These are phyloP conservation scores for Morus bassanus DNA, from an alignment of 2,797 vertebrate genomes.

Conservation along the genomic window DNA sequence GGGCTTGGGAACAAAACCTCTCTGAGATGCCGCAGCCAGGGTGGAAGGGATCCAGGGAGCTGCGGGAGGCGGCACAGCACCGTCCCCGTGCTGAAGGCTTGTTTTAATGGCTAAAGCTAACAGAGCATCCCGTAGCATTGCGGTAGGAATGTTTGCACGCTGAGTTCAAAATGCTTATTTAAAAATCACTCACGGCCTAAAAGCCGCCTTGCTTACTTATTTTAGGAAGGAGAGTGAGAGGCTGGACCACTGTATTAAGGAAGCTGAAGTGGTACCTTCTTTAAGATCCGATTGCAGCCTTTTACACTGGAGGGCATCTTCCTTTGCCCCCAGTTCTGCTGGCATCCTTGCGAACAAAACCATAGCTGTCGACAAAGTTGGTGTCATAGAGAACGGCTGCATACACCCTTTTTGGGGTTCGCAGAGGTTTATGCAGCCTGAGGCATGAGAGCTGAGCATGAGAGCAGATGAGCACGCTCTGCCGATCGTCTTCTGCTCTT, in stretches of 20 bases:
- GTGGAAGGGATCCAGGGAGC: constrained; percentile 56
- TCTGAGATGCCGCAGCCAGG: constrained; percentile 30
- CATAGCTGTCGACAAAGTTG: not conserved
- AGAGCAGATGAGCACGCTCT: not conserved
- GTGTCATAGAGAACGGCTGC: not conserved
- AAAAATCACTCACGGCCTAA: not conserved
- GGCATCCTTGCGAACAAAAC: not conserved
- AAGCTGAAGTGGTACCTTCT: not conserved
- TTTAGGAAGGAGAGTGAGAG: not conserved
- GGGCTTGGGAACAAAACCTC: constrained; percentile 47
- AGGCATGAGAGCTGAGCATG: not conserved
- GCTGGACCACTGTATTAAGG: not conserved
- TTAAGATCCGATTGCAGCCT: not conserved
- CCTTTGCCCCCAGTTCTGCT: not conserved
- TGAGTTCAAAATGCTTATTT: not conserved
- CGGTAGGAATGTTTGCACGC: not conserved
- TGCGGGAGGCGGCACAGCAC: not conserved
- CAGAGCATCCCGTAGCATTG: not conserved
- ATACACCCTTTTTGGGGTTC: not conserved
- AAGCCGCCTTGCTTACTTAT: not conserved
- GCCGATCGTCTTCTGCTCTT: not conserved
- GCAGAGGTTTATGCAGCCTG: not conserved
- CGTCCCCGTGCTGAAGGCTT: not conserved
- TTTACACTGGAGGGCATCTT: not conserved
- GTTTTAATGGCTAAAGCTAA: constrained; percentile 25